Evolutionary conservation across 2,888 invertebrate genomes (phyloP), one percentile per base, ranked within the genome.

Genomic region (Rambutsinella grinnellia): DNA sequence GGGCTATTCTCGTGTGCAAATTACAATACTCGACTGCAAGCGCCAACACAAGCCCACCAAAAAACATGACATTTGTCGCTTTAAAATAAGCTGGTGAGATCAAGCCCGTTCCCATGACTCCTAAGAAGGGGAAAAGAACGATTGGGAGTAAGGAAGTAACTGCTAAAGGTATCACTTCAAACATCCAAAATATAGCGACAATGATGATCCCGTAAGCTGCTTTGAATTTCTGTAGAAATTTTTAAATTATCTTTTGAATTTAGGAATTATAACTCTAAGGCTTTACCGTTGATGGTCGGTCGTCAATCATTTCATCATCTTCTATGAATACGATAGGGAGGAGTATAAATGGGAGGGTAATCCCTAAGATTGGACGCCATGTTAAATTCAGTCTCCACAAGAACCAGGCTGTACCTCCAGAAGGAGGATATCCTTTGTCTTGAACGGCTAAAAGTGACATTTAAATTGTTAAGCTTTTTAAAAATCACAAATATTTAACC

Each of bases 131-230:
- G 86, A 94, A 94, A 0, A 94, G 88, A 0, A 94, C 90, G 82
- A 95, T 92, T 0, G 95, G 95, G 72, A 95, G 89, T 87, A 95
- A 90, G 0, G 94, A 93, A 1, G 95, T 94, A 1, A 94, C 91
- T 0, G 94, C 93, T 2, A 95, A 87, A 0, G 95, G 95, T 0
- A 95, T 86, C 0, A 92, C 91, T 85, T 95, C 95, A 47, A 93
- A 90, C 77, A 94, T 93, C 94, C 94, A 94, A 86, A 90, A 94
- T 44, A 92, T 88, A 0, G 94, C 93, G 94, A 95, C 94, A 79
- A 94, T 88, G 1, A 92, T 85, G 0, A 95, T 91, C 23, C 94
- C 91, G 86, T 92, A 95, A 86, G 93, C 91, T 85, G 94, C 94
- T 87, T 91, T 88, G 85, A 89, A 90, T 70, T 90, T 90, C 89